These are phyloP conservation scores for Chromobotia macracanthus DNA, from an alignment of 2,797 vertebrate genomes.

Conservation along the genomic window DNA sequence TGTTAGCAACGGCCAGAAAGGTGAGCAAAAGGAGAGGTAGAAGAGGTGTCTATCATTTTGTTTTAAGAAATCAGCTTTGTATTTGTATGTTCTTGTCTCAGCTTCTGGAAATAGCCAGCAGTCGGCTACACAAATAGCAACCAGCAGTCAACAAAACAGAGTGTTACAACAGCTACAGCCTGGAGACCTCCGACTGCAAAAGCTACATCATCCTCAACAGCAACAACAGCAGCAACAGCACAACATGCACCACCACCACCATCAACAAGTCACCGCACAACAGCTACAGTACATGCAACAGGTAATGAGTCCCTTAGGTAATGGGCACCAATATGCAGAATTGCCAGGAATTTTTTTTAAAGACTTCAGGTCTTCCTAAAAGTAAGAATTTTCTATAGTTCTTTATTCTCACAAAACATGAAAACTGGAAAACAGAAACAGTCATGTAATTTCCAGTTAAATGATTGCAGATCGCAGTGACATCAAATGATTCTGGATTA, in stretches of 20 bases:
- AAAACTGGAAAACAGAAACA: background rate
- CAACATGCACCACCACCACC: constrained; percentile 60
- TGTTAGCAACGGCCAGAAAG: constrained; percentile 84
- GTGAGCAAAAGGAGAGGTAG: constrained; percentile 65
- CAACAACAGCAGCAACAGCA: constrained; percentile 78
- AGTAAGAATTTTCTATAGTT: background rate
- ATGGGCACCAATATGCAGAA: background rate
- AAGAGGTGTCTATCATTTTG: constrained; percentile 9
- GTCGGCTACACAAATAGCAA: constrained; percentile 68
- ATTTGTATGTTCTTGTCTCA: constrained; percentile 32
- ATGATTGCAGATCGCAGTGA: background rate
- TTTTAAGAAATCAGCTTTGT: background rate
- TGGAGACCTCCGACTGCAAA: constrained; percentile 90
- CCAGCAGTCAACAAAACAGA: constrained; percentile 81
- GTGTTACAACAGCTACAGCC: constrained; percentile 95
- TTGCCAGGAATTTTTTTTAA: background rate
- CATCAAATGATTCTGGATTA: background rate
- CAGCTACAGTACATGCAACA: constrained; percentile 85
- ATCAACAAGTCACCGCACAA: constrained; percentile 77
- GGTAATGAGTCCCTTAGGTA: constrained; percentile 70
- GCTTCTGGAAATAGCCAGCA: constrained; percentile 71
- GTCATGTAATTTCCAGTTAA: background rate
- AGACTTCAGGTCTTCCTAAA: background rate
- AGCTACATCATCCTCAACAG: constrained; percentile 76
- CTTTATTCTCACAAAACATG: background rate